These are phyloP conservation scores for Apis dorsata DNA, from an alignment of 1,140 invertebrate species.

Conservation along the genomic window DNA sequence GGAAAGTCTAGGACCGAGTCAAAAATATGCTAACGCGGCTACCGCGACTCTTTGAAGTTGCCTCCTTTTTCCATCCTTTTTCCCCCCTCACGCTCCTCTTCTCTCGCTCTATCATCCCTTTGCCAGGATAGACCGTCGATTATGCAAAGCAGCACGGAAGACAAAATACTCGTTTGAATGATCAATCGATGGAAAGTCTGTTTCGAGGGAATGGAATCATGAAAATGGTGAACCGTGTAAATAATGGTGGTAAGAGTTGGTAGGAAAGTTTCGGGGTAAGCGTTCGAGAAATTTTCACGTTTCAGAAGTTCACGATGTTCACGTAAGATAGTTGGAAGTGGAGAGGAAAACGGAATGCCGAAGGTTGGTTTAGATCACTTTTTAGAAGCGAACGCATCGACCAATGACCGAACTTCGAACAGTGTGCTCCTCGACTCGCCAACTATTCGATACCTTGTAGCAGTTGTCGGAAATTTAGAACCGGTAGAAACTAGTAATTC, in stretches of 20 bases:
- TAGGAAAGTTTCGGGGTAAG: not conserved
- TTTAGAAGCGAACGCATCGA: not conserved
- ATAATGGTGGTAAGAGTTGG: not conserved
- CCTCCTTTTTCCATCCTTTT: not conserved
- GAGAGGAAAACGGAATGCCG: not conserved
- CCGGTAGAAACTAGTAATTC: not conserved
- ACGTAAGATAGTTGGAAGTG: not conserved
- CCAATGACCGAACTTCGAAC: not conserved
- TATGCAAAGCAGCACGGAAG: not conserved
- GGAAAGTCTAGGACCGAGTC: slow-evolving; percentile 3
- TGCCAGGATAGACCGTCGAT: not conserved
- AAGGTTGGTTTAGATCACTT: not conserved
- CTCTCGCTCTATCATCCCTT: not conserved
- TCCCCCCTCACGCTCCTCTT: not conserved
- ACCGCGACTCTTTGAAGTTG: slow-evolving; percentile 33
- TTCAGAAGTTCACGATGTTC: not conserved
- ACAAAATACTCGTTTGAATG: not conserved
- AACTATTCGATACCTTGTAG: not conserved
- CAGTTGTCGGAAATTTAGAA: not conserved
- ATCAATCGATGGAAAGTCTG: not conserved
- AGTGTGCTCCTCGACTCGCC: not conserved
- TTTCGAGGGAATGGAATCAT: not conserved
- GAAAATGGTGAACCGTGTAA: not conserved
- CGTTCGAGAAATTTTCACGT: slow-evolving; percentile 2
- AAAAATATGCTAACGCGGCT: slow-evolving; percentile 40